Evolutionary conservation across 2,888 invertebrate genomes (phyloP), one percentile per base, ranked within the genome.

Genomic region (Eilema griseolum): DNA sequence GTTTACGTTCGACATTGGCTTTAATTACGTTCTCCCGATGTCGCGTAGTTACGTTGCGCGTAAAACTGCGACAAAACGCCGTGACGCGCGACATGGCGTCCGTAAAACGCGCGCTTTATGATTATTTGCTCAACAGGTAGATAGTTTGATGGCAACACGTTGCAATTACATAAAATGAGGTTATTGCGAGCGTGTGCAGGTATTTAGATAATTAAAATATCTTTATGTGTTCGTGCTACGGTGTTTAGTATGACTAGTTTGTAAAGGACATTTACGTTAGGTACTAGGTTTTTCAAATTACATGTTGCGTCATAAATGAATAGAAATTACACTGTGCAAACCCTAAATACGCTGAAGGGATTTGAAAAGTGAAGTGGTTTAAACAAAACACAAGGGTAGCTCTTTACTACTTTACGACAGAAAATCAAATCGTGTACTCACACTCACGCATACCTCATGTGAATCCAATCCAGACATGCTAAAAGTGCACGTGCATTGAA

Each of bases 61-160:
- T 80, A 78, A 78, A 80, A 77, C 77, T 78, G 72, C 78, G 79
- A 80, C 84, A 75, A 79, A 82, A 82, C 76, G 79, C 81, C 66
- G 68, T 67, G 76, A 81, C 81, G 64, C 73, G 81, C 71, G 71
- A 72, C 73, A 61, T 67, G 60, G 64, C 73, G 77, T 62, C 62
- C 75, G 75, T 83, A 79, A 81, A 83, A 81, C 75, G 76, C 70
- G 75, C 83, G 78, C 83, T 91, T 91, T 92, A 91, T 90, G 88
- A 88, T 90, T 91, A 90, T 92, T 90, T 88, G 88, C 82, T 90
- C 91, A 92, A 92, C 90, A 91, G 89, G 92, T 92, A 87, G 78
- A 83, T 79, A 83, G 79, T 79, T 79, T 81, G 66, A 81, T 75
- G 81, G 73, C 57, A 70, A 72, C 71, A 71, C 68, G 76, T 79